Evolutionary conservation across 2,797 vertebrate genomes (phyloP), one percentile per base, ranked within the genome.

Genomic region (Gymnothorax javanicus): DNA sequence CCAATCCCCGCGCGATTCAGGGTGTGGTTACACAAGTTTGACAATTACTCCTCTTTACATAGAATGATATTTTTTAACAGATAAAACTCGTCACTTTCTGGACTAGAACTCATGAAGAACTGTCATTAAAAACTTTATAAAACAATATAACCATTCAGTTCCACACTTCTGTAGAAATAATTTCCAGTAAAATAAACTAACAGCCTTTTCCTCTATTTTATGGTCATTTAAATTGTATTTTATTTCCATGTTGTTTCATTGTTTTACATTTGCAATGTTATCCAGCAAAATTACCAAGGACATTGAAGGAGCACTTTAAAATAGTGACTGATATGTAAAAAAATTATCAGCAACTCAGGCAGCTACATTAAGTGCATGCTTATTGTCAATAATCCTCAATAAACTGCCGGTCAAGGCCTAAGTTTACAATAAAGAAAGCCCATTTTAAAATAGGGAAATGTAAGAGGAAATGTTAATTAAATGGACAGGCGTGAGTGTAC

Each of bases 21-120:
- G 93, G 94, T 95, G 95, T 94, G 94, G 56, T 92, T 91, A 88
- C 56, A 92, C 89, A 90, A 93, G 91, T 91, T 90, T 85, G 86
- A 92, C 91, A 91, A 93, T 92, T 94, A 64, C 23, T 91, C 91
- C 90, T 94, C 88, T 93, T 91, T 91, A 93, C 93, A 91, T 88
- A 89, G 50, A 90, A 86, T 87, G 90, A 91, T 92, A 91, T 90
- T 88, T 90, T 89, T 88, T 90, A 88, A 87, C 11, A 59, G 84
- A 88, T 87, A 89, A 90, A 90, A 91, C 90, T 88, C 87, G 83
- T 71, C 27, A 43, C 69, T 23, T 50, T 54, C 17, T 54, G 50
- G 75, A 7, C 20, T 15, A 27, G 17, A 52, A 33, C 27, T 17
- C 7, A 75, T 75, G 56, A 67, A 43, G n/a, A 12, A 13, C 62